A percentile compares a stretch with the other conserved stretches of the same genome.
These are phyloP conservation scores for Drosophila flavopinicola DNA, from an alignment of 2,888 invertebrate genomes.

Conservation along the genomic window DNA sequence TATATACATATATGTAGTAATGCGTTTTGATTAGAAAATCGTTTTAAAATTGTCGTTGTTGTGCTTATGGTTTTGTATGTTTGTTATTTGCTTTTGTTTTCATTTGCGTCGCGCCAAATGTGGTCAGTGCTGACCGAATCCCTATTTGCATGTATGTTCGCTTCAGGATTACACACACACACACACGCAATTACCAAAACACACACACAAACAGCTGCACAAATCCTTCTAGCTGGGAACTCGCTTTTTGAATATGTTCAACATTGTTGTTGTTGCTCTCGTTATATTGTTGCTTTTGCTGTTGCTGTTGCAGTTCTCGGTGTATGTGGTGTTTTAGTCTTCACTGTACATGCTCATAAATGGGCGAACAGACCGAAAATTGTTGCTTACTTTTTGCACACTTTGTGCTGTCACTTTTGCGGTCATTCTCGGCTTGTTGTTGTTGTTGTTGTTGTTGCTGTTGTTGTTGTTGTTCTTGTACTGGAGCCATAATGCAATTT, in stretches of 20 bases:
- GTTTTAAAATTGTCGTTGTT: conserved; percentile 63
- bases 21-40: conserved; percentile 74
- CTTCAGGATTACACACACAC: conserved; percentile 29
- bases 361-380: conserved; percentile 40
- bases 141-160: conserved; percentile 34
- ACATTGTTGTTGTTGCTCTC: conserved; percentile 44
- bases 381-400: conserved; percentile 68
- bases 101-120: conserved; percentile 54
- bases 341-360: conserved; percentile 55
- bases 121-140: conserved; percentile 45
- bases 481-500: conserved; percentile 68
- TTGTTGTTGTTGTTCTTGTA: conserved; percentile 13
- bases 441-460: conserved; percentile 21
- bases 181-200: conserved; percentile 13
- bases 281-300: conserved; percentile 25
- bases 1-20: too few relatives aligned
- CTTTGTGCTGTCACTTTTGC: conserved; percentile 69
- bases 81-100: conserved; percentile 51
- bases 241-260: conserved; percentile 70
- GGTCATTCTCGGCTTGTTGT: conserved; percentile 48
- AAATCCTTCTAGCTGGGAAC: conserved; percentile 56
- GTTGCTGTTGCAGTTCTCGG: conserved; percentile 19
- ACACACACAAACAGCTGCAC: not conserved
- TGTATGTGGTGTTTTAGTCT: conserved; percentile 25
- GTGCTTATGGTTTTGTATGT: conserved; percentile 34